A percentile compares a stretch with the other conserved stretches of the same genome.
Conservation (phyloP, 2,113 vertebrate species). For the Eptatretus burgeri region DNA sequence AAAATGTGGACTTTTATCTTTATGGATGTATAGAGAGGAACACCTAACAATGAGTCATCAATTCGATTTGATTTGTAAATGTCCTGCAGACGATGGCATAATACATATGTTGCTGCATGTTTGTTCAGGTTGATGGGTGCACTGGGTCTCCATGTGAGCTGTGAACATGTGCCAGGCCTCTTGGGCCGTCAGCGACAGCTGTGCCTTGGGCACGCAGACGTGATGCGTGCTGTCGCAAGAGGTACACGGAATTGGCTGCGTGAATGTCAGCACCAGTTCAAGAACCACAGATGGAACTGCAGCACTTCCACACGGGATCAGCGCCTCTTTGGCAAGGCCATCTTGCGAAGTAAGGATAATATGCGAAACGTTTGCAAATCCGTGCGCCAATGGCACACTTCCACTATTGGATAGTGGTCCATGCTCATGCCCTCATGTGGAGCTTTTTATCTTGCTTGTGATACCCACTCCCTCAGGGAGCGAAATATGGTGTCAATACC, state of each 20-base stretch:
- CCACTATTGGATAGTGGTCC: no score
- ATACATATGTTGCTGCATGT: no score
- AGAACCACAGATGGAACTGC: constrained; percentile 95
- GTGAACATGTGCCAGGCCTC: constrained; percentile 76
- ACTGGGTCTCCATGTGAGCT: constrained; percentile 65
- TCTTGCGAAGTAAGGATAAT: constrained; percentile 58
- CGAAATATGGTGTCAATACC: no score
- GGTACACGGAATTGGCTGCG: constrained; percentile 88
- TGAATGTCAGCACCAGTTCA: constrained; percentile 91
- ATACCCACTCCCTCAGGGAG: no score
- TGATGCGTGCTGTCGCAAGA: constrained; percentile 84
- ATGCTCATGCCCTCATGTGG: no score
- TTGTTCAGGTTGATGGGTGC: constrained; percentile 62
- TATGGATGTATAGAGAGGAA: no score
- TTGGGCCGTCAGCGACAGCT: constrained; percentile 80
- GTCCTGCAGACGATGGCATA: constrained; percentile 7
- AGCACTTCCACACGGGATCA: constrained; percentile 81
- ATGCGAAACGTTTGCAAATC: no score
- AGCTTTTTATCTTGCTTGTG: no score
- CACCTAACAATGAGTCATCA: no score
- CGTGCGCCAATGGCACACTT: no score
- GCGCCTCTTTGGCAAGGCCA: constrained; percentile 70
- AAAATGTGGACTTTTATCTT: background rate
- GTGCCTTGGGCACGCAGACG: constrained; percentile 72
- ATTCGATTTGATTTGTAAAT: background rate